Percentiles rank a stretch among this genome's conserved stretches.
Evolutionary conservation across 2,797 vertebrate species (phyloP).

Genomic region (Paguma larvata): DNA sequence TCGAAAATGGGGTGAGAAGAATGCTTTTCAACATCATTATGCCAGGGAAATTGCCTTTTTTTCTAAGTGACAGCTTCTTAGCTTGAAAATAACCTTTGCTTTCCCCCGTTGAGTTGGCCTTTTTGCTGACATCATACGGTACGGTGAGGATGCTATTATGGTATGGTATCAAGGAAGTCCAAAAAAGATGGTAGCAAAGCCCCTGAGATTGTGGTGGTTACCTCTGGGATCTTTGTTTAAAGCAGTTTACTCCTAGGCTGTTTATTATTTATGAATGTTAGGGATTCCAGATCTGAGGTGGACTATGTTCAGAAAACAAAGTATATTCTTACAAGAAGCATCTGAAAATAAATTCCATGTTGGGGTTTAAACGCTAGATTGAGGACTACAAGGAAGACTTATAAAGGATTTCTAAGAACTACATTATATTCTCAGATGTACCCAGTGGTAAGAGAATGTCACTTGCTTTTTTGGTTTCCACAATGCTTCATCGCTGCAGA

Average conservation of each 20-base stretch:
- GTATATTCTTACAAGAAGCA: background rate
- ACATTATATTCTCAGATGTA: background rate
- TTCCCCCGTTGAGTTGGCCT: background rate
- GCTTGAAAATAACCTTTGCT: background rate
- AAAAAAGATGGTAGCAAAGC: background rate
- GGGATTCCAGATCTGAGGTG: background rate
- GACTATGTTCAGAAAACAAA: slow-evolving; percentile 11
- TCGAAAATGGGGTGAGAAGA: background rate
- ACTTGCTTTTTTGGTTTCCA: background rate
- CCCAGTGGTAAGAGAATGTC: background rate
- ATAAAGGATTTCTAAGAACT: background rate
- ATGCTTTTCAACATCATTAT: background rate
- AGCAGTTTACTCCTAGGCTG: background rate
- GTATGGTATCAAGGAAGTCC: background rate
- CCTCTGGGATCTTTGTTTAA: slow-evolving; percentile 47
- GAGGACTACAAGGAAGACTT: background rate
- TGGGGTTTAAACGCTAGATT: background rate
- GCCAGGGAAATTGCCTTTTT: slow-evolving; percentile 14
- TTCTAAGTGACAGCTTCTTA: slow-evolving; percentile 25
- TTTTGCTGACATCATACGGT: background rate
- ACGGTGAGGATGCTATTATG: background rate
- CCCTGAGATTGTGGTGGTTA: background rate
- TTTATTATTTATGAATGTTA: background rate
- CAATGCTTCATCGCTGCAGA: background rate
- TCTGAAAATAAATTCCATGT: slow-evolving; percentile 49